Percentiles rank a stretch among this genome's conserved stretches.
phyloP scores from a whole-genome alignment of 64 coral and sea anemone genomes.

The Dendronephthya gigantea region DNA sequence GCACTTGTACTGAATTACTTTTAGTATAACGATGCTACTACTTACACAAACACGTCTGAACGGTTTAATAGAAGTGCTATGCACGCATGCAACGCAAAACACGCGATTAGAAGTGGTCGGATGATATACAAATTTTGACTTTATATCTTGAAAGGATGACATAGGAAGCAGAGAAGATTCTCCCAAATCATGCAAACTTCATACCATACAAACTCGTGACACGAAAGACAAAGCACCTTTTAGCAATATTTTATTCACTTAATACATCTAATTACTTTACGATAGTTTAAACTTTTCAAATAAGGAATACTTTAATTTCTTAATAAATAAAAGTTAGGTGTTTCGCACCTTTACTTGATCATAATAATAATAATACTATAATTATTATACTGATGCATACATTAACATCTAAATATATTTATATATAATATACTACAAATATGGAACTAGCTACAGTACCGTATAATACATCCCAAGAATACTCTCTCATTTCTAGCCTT shows the following conservation, averaged over 20 bases:
- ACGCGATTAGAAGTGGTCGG: no score
- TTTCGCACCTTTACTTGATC: not conserved
- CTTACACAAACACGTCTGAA: no score
- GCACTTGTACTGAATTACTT: no score
- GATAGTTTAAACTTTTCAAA: not conserved
- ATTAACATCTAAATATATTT: slow-evolving; percentile 2
- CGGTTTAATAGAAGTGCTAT: no score
- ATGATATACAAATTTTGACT: no score
- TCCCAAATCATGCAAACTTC: no score
- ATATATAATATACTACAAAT: not conserved
- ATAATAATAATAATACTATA: not conserved
- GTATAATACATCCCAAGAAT: not conserved
- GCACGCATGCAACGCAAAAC: no score
- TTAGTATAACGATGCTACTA: no score
- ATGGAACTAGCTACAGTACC: not conserved
- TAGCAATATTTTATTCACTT: not conserved
- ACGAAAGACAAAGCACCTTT: not conserved
- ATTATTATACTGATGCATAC: not conserved
- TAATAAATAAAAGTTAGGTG: slow-evolving; percentile 11
- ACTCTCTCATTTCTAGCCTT: not conserved
- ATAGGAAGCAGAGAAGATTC: no score
- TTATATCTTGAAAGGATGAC: no score
- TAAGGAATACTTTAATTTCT: slow-evolving; percentile 19
- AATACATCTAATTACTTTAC: not conserved
- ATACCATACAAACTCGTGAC: no score